These are phyloP conservation scores for Hipparchia sbordonii DNA, from an alignment of 2,888 invertebrate species.

Conservation along the genomic window DNA sequence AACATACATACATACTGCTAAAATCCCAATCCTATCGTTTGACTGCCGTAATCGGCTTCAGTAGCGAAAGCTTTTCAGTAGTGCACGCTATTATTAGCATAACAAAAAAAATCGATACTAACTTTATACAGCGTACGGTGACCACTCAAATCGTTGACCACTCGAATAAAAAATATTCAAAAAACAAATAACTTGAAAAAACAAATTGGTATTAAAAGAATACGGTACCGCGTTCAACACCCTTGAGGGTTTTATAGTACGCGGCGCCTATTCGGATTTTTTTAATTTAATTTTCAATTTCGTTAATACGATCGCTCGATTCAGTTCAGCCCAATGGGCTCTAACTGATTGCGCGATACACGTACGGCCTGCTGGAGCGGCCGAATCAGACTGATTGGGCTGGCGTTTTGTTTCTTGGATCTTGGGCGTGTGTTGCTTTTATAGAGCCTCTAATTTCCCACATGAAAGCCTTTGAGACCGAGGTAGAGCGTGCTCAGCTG, in stretches of 20 bases:
- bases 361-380: conserved; percentile 57
- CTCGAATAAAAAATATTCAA: background rate
- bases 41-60: background rate
- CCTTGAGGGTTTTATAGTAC: conserved; percentile 34
- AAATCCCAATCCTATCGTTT: no score
- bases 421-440: background rate
- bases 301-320: conserved; percentile 38
- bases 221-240: conserved; percentile 46
- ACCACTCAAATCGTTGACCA: conserved; percentile 22
- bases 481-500: no score
- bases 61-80: conserved; percentile 10
- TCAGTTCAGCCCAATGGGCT: conserved; percentile 65
- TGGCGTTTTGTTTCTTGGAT: conserved; percentile 12
- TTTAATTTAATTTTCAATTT: conserved; percentile 19
- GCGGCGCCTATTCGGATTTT: conserved; percentile 25
- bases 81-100: conserved; percentile 14
- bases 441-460: background rate
- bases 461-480: background rate
- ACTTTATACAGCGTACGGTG: conserved; percentile 36
- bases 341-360: conserved; percentile 54
- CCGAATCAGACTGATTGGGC: conserved; percentile 48
- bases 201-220: background rate
- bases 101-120: conserved; percentile 39
- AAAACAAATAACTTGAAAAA: background rate
- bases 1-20: no score